Evolutionary conservation across 2,797 vertebrate genomes (phyloP).

Genomic region (Pseudocheirus occidentalis): DNA sequence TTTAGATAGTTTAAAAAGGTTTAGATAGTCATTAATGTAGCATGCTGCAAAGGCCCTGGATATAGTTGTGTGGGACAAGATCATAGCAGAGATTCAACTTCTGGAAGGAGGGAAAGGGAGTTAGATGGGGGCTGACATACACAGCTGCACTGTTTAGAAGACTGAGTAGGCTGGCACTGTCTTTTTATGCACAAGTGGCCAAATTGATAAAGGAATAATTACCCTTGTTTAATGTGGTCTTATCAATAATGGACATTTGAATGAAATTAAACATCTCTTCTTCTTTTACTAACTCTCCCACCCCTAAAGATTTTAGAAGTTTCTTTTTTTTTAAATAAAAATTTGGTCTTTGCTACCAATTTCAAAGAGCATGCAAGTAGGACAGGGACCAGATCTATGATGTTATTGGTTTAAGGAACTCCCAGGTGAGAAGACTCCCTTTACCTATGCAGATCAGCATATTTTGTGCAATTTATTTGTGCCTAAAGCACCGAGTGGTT

Average conservation of each 20-base stretch:
- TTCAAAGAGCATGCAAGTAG: neutral
- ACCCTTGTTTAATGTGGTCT: neutral
- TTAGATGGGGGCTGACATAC: neutral
- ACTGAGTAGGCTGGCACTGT: neutral
- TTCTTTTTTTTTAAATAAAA: conserved; percentile 49
- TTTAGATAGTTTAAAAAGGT: conserved; percentile 6
- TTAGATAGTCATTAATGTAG: neutral
- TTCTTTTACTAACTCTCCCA: neutral
- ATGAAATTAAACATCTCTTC: conserved; percentile 23
- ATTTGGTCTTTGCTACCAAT: neutral
- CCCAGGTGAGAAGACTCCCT: neutral
- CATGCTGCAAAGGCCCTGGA: neutral
- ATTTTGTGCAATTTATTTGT: neutral
- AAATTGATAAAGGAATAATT: neutral
- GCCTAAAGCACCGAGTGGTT: neutral
- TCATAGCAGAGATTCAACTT: neutral
- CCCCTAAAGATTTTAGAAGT: conserved; percentile 64
- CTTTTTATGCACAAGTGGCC: neutral
- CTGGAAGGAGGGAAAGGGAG: neutral
- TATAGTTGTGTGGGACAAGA: conserved; percentile 28
- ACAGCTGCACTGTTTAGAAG: neutral
- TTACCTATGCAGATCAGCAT: neutral
- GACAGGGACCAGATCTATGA: neutral
- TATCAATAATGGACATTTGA: conserved; percentile 20
- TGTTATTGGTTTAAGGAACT: neutral